phyloP scores from a whole-genome alignment of 2,113 vertebrate genomes.

The Scartelaos histophorus region DNA sequence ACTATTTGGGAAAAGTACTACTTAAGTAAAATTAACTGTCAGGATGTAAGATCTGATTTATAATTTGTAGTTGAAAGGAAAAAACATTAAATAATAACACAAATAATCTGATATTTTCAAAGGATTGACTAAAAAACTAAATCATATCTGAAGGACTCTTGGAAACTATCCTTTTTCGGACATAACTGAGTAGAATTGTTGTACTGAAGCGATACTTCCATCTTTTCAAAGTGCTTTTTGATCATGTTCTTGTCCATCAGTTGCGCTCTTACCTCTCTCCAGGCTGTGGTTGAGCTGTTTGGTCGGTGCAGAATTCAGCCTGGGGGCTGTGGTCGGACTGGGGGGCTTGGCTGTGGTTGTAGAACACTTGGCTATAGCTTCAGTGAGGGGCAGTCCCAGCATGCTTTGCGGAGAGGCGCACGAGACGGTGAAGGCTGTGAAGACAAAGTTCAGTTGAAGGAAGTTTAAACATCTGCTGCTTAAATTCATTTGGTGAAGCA shows the following conservation, averaged over 20 bases:
- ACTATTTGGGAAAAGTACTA: too few species aligned
- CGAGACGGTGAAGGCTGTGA: constrained; percentile 6
- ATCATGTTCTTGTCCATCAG: neutral
- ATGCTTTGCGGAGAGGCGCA: constrained; percentile 50
- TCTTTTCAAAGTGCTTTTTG: neutral
- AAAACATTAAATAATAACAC: too few species aligned
- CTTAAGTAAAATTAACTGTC: too few species aligned
- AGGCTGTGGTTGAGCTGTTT: neutral
- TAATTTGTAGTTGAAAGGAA: too few species aligned
- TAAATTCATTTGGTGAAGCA: neutral
- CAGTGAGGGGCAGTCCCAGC: constrained; percentile 23
- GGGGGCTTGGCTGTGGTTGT: neutral
- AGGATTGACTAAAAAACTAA: too few species aligned
- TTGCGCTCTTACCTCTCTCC: constrained; percentile 38
- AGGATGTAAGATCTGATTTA: too few species aligned
- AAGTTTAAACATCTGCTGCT: neutral
- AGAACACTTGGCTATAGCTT: constrained; percentile 18
- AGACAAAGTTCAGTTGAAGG: neutral
- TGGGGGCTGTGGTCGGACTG: neutral
- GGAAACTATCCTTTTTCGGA: too few species aligned
- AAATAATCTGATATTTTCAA: too few species aligned
- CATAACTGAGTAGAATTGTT: neutral
- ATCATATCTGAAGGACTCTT: too few species aligned
- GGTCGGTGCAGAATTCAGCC: neutral
- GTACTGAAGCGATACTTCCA: neutral